Conservation (phyloP, 92 coral and sea anemone genomes). For the Chrysogorgia sp. region DNA sequence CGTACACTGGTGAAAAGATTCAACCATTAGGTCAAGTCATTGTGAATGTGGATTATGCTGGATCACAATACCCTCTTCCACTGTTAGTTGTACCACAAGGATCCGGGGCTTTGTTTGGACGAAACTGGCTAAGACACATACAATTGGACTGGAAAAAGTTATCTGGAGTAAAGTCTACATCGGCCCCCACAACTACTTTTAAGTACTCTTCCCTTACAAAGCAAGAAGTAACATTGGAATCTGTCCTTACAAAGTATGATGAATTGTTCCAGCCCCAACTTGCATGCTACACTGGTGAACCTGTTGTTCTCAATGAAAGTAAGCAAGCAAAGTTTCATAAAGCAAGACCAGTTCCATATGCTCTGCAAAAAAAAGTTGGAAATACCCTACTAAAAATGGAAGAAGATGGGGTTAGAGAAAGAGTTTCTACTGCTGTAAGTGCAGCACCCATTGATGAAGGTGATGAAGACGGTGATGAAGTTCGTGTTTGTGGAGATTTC, state of each 20-base stretch:
- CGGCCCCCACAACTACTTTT: constrained; percentile 4
- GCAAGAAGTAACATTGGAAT: constrained; percentile 8
- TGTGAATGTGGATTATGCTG: constrained; percentile 54
- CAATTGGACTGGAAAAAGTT: constrained; percentile 55
- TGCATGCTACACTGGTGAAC: constrained; percentile 63
- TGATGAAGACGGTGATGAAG: constrained; percentile 60
- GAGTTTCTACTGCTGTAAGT: constrained; percentile 64
- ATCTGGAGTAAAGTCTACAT: constrained; percentile 40
- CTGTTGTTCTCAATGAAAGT: constrained; percentile 56
- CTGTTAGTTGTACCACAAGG: constrained; percentile 58
- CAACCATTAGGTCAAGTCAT: constrained; percentile 53
- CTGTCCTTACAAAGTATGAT: constrained; percentile 8
- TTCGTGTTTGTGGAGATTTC: constrained; percentile 70
- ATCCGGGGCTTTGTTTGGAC: constrained; percentile 27
- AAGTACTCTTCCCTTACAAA: neutral
- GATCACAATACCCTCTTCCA: constrained; percentile 54
- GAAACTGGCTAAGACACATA: constrained; percentile 27
- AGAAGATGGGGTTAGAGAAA: constrained; percentile 58
- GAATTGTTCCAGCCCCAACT: constrained; percentile 58
- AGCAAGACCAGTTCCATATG: constrained; percentile 61
- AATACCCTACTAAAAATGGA: constrained; percentile 28
- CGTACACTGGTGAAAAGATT: constrained; percentile 59
- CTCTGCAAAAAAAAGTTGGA: constrained; percentile 43
- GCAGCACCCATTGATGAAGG: constrained; percentile 69
- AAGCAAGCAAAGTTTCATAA: constrained; percentile 45